Evolutionary conservation across 1,140 invertebrate species (phyloP).

Genomic region (Lutraria rhynchaena): DNA sequence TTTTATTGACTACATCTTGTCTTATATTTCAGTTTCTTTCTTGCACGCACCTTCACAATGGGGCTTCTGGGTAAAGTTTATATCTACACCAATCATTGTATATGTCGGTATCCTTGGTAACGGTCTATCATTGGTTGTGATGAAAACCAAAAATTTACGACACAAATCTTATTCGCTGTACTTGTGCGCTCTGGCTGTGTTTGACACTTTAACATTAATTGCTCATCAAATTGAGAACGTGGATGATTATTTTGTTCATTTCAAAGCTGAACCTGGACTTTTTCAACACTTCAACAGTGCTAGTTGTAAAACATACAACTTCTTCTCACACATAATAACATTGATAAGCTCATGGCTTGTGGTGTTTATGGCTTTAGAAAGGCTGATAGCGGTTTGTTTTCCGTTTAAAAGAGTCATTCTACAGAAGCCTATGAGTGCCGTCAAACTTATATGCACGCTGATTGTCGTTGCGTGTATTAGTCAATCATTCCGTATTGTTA

Average conservation of each 20-base stretch:
- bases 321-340: slow-evolving; percentile 66
- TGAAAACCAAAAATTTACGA: slow-evolving; percentile 66
- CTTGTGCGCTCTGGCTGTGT: slow-evolving; percentile 69
- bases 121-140: slow-evolving; percentile 69
- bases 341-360: slow-evolving; percentile 77
- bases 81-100: slow-evolving; percentile 66
- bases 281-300: slow-evolving; percentile 53
- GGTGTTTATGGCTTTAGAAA: slow-evolving; percentile 74
- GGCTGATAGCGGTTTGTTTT: slow-evolving; percentile 71
- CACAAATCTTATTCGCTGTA: slow-evolving; percentile 73
- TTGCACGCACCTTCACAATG: slow-evolving; percentile 29
- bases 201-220: slow-evolving; percentile 68
- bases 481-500: slow-evolving; percentile 42
- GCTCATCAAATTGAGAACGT: slow-evolving; percentile 45
- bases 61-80: slow-evolving; percentile 69
- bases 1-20: too few relatives aligned
- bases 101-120: slow-evolving; percentile 71
- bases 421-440: slow-evolving; percentile 64
- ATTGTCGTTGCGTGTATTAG: slow-evolving; percentile 50
- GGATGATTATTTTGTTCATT: slow-evolving; percentile 55
- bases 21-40: neutral
- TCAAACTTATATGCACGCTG: slow-evolving; percentile 67
- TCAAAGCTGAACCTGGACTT: slow-evolving; percentile 41
- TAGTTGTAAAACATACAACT: slow-evolving; percentile 71
- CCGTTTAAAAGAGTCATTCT: slow-evolving; percentile 70